Base-by-base conservation (phyloP, 2,888 invertebrate species). In the Plusia festucae region DNA sequence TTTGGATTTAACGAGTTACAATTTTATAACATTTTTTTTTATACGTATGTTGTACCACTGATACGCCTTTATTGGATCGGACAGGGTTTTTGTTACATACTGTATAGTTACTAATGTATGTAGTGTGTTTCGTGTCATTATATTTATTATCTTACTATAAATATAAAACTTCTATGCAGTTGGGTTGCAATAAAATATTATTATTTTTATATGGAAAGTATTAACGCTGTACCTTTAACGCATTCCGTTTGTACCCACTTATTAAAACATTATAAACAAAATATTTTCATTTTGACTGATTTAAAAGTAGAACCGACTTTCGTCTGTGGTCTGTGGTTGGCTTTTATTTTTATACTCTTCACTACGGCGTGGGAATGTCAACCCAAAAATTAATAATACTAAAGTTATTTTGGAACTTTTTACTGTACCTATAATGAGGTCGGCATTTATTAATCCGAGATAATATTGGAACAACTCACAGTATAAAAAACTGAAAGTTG, bases 371-470 rank as follows among this genome's bases (percentile, higher is more conserved):
- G 56, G 58, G 51, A 53, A 66, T 75, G 64, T 65, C 67, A 68
- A 52, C 62, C 56, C 55, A 55, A 64, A 59, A 57, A 44, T 52
- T 59, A 58, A 69, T 62, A 66, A 64, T 63, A 68, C 53, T 69
- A 69, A 53, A 60, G 59, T 78, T 67, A 62, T 72, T 78, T 78
- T 75, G 65, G 75, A 78, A 68, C 69, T 73, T 20, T 78, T 78
- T 78, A 78, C 64, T 64, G 56, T 65, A 64, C 67, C 55, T 52
- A 49, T 11, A 49, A 46, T 9, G 18, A 49, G 46, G 46, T 49
- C 46, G 20, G 3, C 18, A 18, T 20, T 49, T 49, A 49, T 49
- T 49, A 49, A 20, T 49, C 46, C 46, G 46, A 49, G 20, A 49
- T 49, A 11, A 49, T 49, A 4, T 49, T 18, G 11, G 18, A 20